Conservation (phyloP, 2,888 invertebrate genomes). For the Leucophenga maculata region DNA sequence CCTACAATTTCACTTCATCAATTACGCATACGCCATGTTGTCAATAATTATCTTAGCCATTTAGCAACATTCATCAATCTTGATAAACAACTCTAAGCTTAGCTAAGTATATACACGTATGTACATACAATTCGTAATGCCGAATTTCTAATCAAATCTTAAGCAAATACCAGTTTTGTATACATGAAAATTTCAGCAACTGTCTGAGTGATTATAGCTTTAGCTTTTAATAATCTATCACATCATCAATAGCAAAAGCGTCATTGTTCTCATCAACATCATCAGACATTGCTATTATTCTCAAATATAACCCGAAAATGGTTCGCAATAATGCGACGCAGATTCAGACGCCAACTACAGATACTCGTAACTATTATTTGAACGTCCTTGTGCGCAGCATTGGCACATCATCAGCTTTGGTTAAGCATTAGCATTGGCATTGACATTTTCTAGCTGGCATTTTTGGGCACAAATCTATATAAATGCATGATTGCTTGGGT, state of each 20-base stretch:
- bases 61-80: background rate
- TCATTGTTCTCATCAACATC: background rate
- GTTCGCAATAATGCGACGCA: background rate
- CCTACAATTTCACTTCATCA: slow-evolving; percentile 4
- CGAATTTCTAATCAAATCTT: too few relatives aligned
- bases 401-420: background rate
- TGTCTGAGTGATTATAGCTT: slow-evolving; percentile 4
- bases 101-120: too few relatives aligned
- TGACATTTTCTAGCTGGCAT: slow-evolving; percentile 10
- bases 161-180: too few relatives aligned
- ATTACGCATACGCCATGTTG: slow-evolving; percentile 5
- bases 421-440: slow-evolving; percentile 7
- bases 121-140: too few relatives aligned
- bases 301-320: slow-evolving; percentile 13
- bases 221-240: slow-evolving; percentile 18
- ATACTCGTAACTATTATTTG: too few relatives aligned
- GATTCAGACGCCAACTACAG: background rate
- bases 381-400: too few relatives aligned
- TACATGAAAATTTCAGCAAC: background rate
- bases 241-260: background rate
- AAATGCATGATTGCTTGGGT: background rate
- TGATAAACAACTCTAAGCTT: background rate
- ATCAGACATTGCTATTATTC: background rate
- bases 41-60: slow-evolving; percentile 13
- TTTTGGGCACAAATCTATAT: slow-evolving; percentile 30